These are phyloP conservation scores for Cygnus buccinator DNA, from an alignment of 2,113 vertebrate species.

Conservation along the genomic window DNA sequence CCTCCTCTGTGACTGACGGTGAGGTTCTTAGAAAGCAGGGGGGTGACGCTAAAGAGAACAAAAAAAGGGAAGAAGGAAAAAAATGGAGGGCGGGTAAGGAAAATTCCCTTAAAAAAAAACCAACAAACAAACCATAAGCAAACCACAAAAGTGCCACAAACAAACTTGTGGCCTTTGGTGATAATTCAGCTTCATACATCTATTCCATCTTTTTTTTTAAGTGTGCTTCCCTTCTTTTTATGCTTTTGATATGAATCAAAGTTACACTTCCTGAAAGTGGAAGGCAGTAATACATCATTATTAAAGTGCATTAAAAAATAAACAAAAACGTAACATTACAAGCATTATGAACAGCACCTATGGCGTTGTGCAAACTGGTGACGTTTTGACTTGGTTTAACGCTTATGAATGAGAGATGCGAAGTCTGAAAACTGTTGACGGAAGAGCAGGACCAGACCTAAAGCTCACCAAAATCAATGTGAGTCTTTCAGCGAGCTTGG, in stretches of 20 bases:
- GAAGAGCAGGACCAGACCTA: neutral
- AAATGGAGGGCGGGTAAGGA: neutral
- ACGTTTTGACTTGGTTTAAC: neutral
- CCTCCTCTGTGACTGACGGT: neutral
- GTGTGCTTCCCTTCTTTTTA: neutral
- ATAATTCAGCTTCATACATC: neutral
- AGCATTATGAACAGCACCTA: neutral
- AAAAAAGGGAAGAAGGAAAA: neutral
- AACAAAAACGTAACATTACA: neutral
- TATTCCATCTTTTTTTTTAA: neutral
- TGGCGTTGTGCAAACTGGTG: neutral
- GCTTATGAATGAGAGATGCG: neutral
- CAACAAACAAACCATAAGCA: neutral
- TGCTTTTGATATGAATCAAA: neutral
- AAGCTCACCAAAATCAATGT: neutral
- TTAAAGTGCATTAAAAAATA: neutral
- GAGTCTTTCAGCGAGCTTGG: neutral
- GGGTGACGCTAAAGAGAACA: neutral
- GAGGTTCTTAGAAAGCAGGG: neutral
- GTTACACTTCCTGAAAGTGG: neutral
- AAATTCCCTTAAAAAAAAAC: neutral
- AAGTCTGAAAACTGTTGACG: neutral
- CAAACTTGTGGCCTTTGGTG: accelerated
- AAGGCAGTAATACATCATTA: neutral
- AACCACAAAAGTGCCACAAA: neutral